A percentile compares a stretch with the other conserved stretches of the same genome.
phyloP scores from a whole-genome alignment of 2,797 vertebrate genomes.

The Remorina albescens region DNA sequence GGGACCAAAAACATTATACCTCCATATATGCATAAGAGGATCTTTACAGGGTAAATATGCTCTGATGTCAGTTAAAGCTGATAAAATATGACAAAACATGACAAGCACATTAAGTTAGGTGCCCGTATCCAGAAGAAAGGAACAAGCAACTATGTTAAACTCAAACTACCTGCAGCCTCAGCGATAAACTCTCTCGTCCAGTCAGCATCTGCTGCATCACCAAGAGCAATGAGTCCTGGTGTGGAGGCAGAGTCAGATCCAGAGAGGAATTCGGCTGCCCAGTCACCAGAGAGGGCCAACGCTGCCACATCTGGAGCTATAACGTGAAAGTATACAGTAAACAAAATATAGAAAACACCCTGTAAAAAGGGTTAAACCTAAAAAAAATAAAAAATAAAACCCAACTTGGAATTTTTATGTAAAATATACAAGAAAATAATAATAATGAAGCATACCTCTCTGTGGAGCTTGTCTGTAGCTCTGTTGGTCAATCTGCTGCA shows the following conservation, averaged over 20 bases:
- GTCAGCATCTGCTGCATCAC: constrained; percentile 91
- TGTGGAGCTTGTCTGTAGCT: constrained; percentile 95
- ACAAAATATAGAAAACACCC: constrained; percentile 14
- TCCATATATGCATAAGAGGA: not conserved
- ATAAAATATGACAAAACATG: constrained; percentile 29
- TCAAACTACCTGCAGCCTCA: constrained; percentile 91
- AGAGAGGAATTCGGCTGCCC: constrained; percentile 93
- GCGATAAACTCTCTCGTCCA: constrained; percentile 98
- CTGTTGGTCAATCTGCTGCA: constrained; percentile 99
- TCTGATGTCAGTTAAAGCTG: constrained; percentile 22
- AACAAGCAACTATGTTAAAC: constrained; percentile 14
- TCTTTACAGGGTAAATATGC: not conserved
- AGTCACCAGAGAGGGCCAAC: constrained; percentile 94
- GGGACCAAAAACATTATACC: not conserved
- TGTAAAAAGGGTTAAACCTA: not conserved
- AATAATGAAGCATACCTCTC: constrained; percentile 85
- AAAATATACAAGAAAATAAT: not conserved
- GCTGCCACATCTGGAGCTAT: constrained; percentile 96
- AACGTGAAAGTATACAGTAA: constrained; percentile 10
- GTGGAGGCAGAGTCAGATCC: constrained; percentile 81
- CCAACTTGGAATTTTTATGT: not conserved
- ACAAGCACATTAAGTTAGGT: constrained; percentile 15
- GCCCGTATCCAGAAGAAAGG: constrained; percentile 3
- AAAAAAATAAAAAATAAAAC: too few species aligned
- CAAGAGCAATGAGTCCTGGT: constrained; percentile 84